Percentiles rank a stretch among this genome's conserved stretches.
phyloP scores from a whole-genome alignment of 30 jellyfish, hydroid and myxozoan genomes.

The Hydractinia symbiolongicarpus region DNA sequence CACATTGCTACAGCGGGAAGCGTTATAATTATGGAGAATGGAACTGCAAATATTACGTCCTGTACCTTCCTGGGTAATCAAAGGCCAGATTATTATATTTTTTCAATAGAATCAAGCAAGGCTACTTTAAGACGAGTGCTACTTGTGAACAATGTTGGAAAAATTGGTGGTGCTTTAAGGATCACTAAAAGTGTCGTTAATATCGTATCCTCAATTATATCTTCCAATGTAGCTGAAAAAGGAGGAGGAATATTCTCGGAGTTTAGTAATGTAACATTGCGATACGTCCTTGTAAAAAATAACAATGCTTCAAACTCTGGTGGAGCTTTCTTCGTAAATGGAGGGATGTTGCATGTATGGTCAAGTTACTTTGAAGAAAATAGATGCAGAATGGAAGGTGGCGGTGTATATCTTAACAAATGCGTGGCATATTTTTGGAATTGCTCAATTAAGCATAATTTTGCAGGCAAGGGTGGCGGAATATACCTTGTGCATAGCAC shows the following conservation, averaged over 20 bases:
- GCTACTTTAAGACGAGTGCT: neutral
- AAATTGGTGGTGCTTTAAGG: neutral
- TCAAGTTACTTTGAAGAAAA: neutral
- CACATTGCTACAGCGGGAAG: neutral
- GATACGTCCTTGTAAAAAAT: neutral
- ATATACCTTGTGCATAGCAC: too few relatives aligned
- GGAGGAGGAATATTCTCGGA: slow-evolving; percentile 6
- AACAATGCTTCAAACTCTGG: neutral
- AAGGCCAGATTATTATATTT: too few relatives aligned
- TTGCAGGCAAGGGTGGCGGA: too few relatives aligned
- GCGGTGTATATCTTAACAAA: neutral
- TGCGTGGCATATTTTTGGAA: neutral
- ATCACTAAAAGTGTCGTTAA: neutral
- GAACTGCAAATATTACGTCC: neutral
- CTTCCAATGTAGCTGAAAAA: neutral
- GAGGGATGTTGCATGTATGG: neutral
- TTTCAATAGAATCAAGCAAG: too few relatives aligned
- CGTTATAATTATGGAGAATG: neutral
- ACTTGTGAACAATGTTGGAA: neutral
- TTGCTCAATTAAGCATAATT: neutral
- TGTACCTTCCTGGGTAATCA: neutral
- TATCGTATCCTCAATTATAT: neutral
- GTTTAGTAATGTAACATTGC: neutral
- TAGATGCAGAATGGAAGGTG: neutral
- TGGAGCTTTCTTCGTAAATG: neutral